Conservation (phyloP, 2,113 vertebrate species). For the Ploceus nigricollis region DNA sequence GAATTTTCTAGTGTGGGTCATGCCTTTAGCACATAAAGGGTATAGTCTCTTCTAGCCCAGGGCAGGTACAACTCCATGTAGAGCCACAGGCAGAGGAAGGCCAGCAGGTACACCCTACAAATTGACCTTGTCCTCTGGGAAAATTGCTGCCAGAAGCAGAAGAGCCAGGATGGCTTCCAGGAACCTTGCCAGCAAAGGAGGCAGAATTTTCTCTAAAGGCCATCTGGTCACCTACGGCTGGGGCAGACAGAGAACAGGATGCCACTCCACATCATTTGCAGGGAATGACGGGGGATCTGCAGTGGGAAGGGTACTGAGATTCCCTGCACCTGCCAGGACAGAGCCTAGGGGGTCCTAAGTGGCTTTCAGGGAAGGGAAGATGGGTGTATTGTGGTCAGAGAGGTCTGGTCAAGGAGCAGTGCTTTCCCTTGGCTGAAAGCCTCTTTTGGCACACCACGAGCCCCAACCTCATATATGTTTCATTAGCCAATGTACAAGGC, state of each 20-base stretch:
- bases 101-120: neutral
- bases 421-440: neutral
- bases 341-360: neutral
- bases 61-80: rapidly evolving
- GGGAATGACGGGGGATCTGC: rapidly evolving
- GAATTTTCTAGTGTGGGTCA: neutral
- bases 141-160: neutral
- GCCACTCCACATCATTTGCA: neutral
- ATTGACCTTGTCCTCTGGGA: neutral
- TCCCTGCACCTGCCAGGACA: neutral
- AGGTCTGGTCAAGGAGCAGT: neutral
- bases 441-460: neutral
- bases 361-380: neutral
- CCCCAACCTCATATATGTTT: neutral
- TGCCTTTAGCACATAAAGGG: neutral
- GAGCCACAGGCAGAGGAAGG: neutral
- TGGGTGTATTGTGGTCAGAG: neutral
- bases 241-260: neutral
- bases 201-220: neutral
- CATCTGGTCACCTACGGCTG: neutral
- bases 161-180: neutral
- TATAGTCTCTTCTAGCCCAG: neutral
- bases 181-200: neutral
- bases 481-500: neutral
- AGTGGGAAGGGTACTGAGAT: neutral